A percentile compares a stretch with the other conserved stretches of the same genome.
Conservation (phyloP, 2,888 invertebrate species). For the Beris morrisii region DNA sequence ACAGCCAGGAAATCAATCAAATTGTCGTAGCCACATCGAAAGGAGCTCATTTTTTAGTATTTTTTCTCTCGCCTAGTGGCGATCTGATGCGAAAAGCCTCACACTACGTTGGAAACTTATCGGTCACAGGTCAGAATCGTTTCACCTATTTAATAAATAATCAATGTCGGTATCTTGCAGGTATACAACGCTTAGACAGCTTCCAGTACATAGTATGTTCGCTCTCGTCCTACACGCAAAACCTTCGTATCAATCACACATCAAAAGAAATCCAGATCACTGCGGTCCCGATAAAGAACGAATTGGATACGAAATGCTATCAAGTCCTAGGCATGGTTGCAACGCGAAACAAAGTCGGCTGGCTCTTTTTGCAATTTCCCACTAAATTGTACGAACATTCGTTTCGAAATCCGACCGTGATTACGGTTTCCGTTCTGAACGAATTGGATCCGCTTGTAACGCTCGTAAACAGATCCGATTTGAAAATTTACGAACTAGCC, state of each 20-base stretch:
- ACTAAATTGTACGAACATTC: constrained; percentile 44
- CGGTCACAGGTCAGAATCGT: constrained; percentile 30
- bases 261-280: constrained; percentile 1
- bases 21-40: constrained; percentile 43
- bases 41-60: constrained; percentile 46
- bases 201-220: constrained; percentile 45
- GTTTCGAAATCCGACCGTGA: constrained; percentile 38
- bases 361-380: constrained; percentile 46
- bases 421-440: constrained; percentile 43
- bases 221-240: constrained; percentile 41
- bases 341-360: constrained; percentile 44
- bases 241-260: constrained; percentile 39
- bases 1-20: constrained; percentile 37
- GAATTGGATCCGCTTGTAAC: constrained; percentile 40
- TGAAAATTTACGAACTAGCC: constrained; percentile 36
- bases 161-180: constrained; percentile 38
- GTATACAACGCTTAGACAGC: constrained; percentile 41
- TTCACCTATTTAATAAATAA: not conserved
- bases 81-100: constrained; percentile 7
- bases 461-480: constrained; percentile 36
- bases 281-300: constrained; percentile 35
- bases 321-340: constrained; percentile 46
- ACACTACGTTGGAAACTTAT: constrained; percentile 21
- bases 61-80: constrained; percentile 41
- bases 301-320: constrained; percentile 43